phyloP scores from a whole-genome alignment of 2,888 invertebrate genomes.

The Taenaris catops region DNA sequence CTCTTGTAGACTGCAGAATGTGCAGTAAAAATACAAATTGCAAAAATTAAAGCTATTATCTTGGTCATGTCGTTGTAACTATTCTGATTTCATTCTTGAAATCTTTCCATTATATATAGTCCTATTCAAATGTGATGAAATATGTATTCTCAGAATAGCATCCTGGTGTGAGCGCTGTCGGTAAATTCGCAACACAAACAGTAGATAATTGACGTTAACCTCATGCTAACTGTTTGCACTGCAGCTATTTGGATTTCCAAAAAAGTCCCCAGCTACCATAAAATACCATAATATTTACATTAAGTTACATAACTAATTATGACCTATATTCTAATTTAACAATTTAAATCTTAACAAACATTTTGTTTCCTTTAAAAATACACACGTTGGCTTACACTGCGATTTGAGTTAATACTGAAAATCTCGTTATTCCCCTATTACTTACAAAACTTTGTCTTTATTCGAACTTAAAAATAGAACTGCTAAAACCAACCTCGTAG shows the following conservation, averaged over 20 bases:
- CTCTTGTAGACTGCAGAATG: constrained; percentile 34
- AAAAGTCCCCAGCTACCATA: constrained; percentile 1
- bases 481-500: too few relatives aligned
- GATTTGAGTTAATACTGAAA: too few relatives aligned
- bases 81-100: constrained; percentile 31
- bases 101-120: constrained; percentile 44
- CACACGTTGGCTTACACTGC: too few relatives aligned
- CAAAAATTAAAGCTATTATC: constrained; percentile 30
- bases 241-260: background rate
- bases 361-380: too few relatives aligned
- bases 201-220: constrained; percentile 20
- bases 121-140: constrained; percentile 31
- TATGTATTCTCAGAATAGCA: constrained; percentile 47
- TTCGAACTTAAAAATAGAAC: too few relatives aligned
- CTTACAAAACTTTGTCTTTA: too few relatives aligned
- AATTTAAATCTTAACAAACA: too few relatives aligned
- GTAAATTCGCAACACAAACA: constrained; percentile 41
- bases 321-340: constrained; percentile 6
- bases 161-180: constrained; percentile 27
- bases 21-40: constrained; percentile 30
- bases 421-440: too few relatives aligned
- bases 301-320: constrained; percentile 5
- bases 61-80: constrained; percentile 34
- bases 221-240: constrained; percentile 7
- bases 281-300: constrained; percentile 1